phyloP scores from a whole-genome alignment of 1,140 invertebrate genomes.

The Colletes gigas region DNA sequence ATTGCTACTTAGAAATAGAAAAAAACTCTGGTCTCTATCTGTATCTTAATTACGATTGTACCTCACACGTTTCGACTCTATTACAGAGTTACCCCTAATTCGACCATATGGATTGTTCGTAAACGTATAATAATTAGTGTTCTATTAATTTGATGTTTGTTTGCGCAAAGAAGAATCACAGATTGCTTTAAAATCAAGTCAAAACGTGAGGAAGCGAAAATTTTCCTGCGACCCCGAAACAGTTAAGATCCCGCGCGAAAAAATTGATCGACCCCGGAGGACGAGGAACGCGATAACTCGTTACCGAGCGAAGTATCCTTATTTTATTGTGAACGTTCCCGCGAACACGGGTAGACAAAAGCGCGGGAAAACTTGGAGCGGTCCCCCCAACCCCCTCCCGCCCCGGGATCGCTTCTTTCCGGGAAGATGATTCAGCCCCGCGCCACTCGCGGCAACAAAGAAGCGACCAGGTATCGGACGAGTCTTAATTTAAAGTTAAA shows the following conservation, averaged over 20 bases:
- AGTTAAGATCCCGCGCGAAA: constrained; percentile 26
- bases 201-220: too few relatives aligned
- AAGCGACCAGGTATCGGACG: constrained; percentile 73
- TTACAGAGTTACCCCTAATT: too few relatives aligned
- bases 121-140: too few relatives aligned
- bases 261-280: constrained; percentile 36
- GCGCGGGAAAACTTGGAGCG: constrained; percentile 68
- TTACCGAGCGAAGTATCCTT: constrained; percentile 33
- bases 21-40: too few relatives aligned
- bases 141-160: too few relatives aligned
- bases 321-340: constrained; percentile 60
- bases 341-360: constrained; percentile 72
- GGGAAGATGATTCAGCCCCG: constrained; percentile 53
- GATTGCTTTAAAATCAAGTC: too few relatives aligned
- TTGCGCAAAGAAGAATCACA: too few relatives aligned
- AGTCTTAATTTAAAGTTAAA: constrained; percentile 79
- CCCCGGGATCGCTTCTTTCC: constrained; percentile 41
- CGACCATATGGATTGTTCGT: too few relatives aligned
- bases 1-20: too few relatives aligned
- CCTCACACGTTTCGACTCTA: too few relatives aligned
- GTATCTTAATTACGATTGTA: too few relatives aligned
- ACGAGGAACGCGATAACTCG: constrained; percentile 38
- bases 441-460: constrained; percentile 73
- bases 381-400: background rate
- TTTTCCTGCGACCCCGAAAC: background rate